phyloP scores from a whole-genome alignment of 2,113 vertebrate species.

The Buteo buteo region DNA sequence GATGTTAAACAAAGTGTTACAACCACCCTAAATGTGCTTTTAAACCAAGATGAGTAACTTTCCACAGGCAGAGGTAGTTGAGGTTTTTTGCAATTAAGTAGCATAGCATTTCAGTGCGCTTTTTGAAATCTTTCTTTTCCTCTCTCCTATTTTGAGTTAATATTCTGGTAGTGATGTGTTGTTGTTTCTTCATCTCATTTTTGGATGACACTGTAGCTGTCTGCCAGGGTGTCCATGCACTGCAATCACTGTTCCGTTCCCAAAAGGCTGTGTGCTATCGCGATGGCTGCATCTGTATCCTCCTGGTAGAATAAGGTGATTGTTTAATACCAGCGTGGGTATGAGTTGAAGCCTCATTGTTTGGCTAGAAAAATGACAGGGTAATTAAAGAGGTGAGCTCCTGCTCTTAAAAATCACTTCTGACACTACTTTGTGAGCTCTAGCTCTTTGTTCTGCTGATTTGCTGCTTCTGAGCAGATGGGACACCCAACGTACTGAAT shows the following conservation, averaged over 20 bases:
- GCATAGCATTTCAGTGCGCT: not conserved
- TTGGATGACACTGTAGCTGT: not conserved
- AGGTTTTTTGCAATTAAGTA: not conserved
- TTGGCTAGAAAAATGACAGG: conserved; percentile 23
- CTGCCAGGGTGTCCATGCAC: not conserved
- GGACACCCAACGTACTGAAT: conserved; percentile 24
- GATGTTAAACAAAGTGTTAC: not conserved
- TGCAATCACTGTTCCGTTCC: not conserved
- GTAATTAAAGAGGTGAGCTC: not conserved
- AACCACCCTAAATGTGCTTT: not conserved
- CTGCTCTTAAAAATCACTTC: not conserved
- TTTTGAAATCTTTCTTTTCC: not conserved
- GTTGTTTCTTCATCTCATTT: not conserved
- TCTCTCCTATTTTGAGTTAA: not conserved
- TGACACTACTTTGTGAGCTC: not conserved
- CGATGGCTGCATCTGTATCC: not conserved
- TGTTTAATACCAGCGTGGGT: not conserved
- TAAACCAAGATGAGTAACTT: not conserved
- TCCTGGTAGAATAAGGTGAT: not conserved
- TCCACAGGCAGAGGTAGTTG: not conserved
- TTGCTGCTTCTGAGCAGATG: conserved; percentile 57
- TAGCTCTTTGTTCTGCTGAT: not conserved
- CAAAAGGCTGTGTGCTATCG: not conserved
- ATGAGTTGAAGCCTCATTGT: not conserved
- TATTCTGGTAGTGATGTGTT: not conserved